Conservation (phyloP, 2,797 vertebrate genomes). For the Toxotes lorentzi region DNA sequence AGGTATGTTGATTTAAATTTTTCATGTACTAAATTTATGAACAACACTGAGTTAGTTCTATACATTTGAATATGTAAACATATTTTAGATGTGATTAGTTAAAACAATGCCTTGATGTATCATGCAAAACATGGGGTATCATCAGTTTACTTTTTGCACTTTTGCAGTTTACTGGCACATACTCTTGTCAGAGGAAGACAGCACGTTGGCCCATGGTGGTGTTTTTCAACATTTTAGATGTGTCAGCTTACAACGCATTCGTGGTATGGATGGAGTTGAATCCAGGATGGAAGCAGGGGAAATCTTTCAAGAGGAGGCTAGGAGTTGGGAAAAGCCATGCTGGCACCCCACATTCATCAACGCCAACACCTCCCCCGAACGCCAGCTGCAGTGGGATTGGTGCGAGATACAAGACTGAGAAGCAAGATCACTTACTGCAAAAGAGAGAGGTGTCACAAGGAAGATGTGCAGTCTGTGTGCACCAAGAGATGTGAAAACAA, state of each 20-base stretch:
- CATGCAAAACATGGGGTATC: neutral
- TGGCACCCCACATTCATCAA: neutral
- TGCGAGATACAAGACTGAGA: neutral
- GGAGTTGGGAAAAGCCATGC: neutral
- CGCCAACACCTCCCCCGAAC: neutral
- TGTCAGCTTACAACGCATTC: neutral
- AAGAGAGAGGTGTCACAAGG: neutral
- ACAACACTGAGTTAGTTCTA: neutral
- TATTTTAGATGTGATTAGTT: neutral
- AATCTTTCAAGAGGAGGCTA: neutral
- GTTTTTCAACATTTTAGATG: constrained; percentile 1
- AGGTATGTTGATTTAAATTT: neutral
- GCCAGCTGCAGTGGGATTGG: too few species aligned
- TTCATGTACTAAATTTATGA: neutral
- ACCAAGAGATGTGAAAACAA: too few species aligned
- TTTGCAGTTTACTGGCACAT: neutral
- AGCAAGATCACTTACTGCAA: neutral
- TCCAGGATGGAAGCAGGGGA: neutral
- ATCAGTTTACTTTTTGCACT: neutral
- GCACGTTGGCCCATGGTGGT: neutral
- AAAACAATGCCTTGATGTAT: too few species aligned
- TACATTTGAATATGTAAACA: neutral
- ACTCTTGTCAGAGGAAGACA: neutral
- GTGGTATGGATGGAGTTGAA: neutral
- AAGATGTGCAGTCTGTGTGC: neutral